Base-by-base conservation (phyloP, 1,140 invertebrate species). In the Berghia stephanieae region DNA sequence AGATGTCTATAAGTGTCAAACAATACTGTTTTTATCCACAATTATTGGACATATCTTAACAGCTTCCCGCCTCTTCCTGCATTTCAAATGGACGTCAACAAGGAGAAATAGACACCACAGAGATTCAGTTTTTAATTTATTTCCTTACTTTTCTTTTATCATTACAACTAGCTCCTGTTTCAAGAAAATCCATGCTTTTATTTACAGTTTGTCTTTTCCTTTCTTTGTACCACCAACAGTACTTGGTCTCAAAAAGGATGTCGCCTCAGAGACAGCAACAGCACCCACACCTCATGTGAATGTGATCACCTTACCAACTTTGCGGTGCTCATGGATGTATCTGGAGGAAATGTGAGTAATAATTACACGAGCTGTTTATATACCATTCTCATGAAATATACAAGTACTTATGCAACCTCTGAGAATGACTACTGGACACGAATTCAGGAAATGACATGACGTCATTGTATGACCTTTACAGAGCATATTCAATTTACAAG, bases 251-350 rank as follows among this genome's bases (percentile, higher is more conserved):
- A 94, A 78, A 94, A 96, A 90, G 97, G 97, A 6, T 99, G 97
- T 85, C 91, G 92, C 63, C 92, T 97, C 43, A 92, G 94, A 69
- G 91, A 91, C 73, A 94, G 94, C 31, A 98, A 98, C 90, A 83
- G 90, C 1, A 95, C 95, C 0, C 96, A 98, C 88, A 98, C 97
- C 0, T 92, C 94, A 2, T 99, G 98, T 90, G 92, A 94, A 77
- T 99, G 97, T 89, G 93, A 96, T 84, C 98, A 99, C 89, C 90
- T 99, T n/a, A 99, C 97, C 18, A 98, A 98, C 91, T 99, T 99
- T 91, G 97, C 97, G 31, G 93, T 89, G 5, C 83, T 89, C 36
- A 88, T 89, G 87, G 86, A 89, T 68, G 67, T 81, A 70, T 70
- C 78, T 42, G 80, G 80, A 6, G 66, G 46, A n/a, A n/a, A n/a